These are phyloP conservation scores for Laothoe populi DNA, from an alignment of 2,888 invertebrate genomes.

Conservation along the genomic window DNA sequence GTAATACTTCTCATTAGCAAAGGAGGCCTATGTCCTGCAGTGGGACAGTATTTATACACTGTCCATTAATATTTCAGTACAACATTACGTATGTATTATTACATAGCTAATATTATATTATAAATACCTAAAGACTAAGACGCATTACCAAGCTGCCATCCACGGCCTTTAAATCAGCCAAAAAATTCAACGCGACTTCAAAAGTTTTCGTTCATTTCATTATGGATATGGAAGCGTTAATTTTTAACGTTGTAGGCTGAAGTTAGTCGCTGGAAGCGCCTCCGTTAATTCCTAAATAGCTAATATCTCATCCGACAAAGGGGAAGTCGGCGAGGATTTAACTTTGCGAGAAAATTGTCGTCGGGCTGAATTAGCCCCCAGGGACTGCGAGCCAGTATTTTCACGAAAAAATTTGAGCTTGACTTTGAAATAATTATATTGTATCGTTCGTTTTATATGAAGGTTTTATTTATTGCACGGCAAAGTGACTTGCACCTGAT, in stretches of 20 bases:
- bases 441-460: conserved; percentile 3
- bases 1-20: too few relatives aligned
- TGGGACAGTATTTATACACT: too few relatives aligned
- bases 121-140: too few relatives aligned
- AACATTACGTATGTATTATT: too few relatives aligned
- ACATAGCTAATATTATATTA: too few relatives aligned
- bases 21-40: too few relatives aligned
- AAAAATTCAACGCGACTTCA: not conserved
- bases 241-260: conserved; percentile 4
- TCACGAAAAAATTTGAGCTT: conserved; percentile 16
- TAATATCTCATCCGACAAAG: conserved; percentile 27
- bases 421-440: conserved; percentile 15
- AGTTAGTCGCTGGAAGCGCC: not conserved
- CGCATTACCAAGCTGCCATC: too few relatives aligned
- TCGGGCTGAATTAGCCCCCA: conserved; percentile 22
- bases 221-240: conserved; percentile 22
- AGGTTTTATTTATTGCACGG: conserved; percentile 2
- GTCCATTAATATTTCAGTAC: too few relatives aligned
- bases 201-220: conserved; percentile 14
- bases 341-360: conserved; percentile 25
- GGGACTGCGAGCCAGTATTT: conserved; percentile 18
- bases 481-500: too few relatives aligned
- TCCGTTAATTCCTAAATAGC: conserved; percentile 25
- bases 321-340: conserved; percentile 18
- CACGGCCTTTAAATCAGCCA: not conserved